These are phyloP conservation scores for human DNA, from an alignment of 2,113 vertebrate genomes.

Conservation along the genomic window GRCh38 chr4:38111001-38111500, in stretches of 20 bases:
- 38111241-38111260: neutral
- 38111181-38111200: neutral
- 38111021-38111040: neutral
- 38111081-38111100: neutral
- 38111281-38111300: neutral
- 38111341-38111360: neutral
- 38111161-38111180: no score
- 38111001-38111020: neutral
- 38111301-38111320: neutral
- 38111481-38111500: neutral
- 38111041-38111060: neutral
- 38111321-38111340: neutral
- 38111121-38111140: neutral
- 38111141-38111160: neutral
- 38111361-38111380: neutral
- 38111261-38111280: neutral
- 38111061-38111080: rapidly evolving
- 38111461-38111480: neutral
- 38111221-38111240: rapidly evolving
- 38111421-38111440: neutral
- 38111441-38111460: neutral
- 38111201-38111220: no score
- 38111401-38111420: neutral
- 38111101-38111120: rapidly evolving
- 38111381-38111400: neutral